A percentile compares a stretch with the other conserved stretches of the same genome.
phyloP scores from a whole-genome alignment of 2,888 invertebrate genomes.

The Epinotia demarniana region DNA sequence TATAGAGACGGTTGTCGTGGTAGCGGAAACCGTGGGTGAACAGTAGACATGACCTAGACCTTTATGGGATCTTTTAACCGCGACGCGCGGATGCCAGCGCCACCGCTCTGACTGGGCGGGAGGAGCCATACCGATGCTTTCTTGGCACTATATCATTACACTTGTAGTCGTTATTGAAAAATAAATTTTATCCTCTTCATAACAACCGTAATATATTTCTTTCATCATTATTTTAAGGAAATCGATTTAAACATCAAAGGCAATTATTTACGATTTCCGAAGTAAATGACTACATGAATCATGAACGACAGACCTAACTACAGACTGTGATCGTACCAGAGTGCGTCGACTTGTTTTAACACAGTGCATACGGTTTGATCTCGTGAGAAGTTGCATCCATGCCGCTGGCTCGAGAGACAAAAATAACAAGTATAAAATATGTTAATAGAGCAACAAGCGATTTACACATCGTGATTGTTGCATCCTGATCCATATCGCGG shows the following conservation, averaged over 20 bases:
- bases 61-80: constrained; percentile 31
- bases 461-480: constrained; percentile 66
- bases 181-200: constrained; percentile 29
- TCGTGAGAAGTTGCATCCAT: constrained; percentile 10
- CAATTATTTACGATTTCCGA: constrained; percentile 10
- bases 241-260: constrained; percentile 9
- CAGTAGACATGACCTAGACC: constrained; percentile 32
- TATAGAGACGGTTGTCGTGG: constrained; percentile 27
- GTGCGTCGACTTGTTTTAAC: constrained; percentile 15
- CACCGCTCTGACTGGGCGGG: constrained; percentile 57
- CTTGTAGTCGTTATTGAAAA: constrained; percentile 22
- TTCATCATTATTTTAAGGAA: constrained; percentile 18
- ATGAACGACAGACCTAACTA: neutral
- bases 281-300: neutral
- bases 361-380: neutral
- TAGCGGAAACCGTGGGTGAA: constrained; percentile 26
- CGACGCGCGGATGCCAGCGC: constrained; percentile 50
- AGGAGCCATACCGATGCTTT: constrained; percentile 60
- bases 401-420: neutral
- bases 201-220: constrained; percentile 23
- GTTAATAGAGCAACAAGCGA: constrained; percentile 29
- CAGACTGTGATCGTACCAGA: neutral
- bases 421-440: constrained; percentile 23
- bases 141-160: constrained; percentile 55
- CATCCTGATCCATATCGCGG: constrained; percentile 72